phyloP scores from a whole-genome alignment of 2,113 vertebrate species.

The Oryzias woworae region DNA sequence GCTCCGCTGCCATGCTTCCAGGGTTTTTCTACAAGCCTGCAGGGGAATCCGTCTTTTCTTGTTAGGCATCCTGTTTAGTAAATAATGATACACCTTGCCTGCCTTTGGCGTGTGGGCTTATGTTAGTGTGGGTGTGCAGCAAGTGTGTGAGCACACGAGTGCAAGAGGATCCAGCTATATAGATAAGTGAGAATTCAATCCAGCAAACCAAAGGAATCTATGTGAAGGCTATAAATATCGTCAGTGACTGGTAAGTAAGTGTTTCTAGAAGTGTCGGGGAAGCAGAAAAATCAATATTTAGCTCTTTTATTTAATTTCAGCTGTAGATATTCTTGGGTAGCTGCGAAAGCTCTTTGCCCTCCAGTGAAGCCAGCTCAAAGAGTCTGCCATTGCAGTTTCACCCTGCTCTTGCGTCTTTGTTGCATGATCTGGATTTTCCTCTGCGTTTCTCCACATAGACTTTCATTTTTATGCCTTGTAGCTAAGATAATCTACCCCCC shows the following conservation, averaged over 20 bases:
- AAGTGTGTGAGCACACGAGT: constrained; percentile 22
- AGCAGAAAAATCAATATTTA: constrained; percentile 56
- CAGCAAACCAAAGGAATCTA: constrained; percentile 50
- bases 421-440: neutral
- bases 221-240: constrained; percentile 60
- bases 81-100: constrained; percentile 78
- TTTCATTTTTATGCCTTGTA: neutral
- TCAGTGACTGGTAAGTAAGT: constrained; percentile 43
- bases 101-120: constrained; percentile 59
- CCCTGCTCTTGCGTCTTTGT: neutral
- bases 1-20: constrained; percentile 69
- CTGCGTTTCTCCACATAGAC: neutral
- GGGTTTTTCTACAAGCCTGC: constrained; percentile 69
- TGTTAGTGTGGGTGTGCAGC: constrained; percentile 12
- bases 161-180: constrained; percentile 54
- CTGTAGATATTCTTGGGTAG: constrained; percentile 3
- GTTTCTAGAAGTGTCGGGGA: constrained; percentile 52
- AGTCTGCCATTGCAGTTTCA: constrained; percentile 9
- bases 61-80: constrained; percentile 83
- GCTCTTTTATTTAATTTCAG: constrained; percentile 25
- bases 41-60: constrained; percentile 81
- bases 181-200: constrained; percentile 73
- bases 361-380: neutral
- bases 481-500: too few species aligned
- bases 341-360: constrained; percentile 1